Base-by-base conservation (phyloP, 2,113 vertebrate genomes). In the Anarrhichthys ocellatus region DNA sequence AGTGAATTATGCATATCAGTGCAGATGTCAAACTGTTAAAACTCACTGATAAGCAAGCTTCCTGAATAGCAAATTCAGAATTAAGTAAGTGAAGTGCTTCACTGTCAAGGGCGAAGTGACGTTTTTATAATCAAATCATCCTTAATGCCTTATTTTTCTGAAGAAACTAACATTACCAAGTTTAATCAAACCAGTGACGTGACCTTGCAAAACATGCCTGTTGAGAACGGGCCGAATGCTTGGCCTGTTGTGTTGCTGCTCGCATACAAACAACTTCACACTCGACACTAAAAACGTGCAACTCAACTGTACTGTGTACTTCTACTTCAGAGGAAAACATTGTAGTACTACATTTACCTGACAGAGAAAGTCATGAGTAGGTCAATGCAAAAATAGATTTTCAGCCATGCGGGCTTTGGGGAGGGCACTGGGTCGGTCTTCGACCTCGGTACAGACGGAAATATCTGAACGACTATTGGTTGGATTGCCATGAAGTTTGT, bases 1-100 rank as follows among this genome's bases (percentile, higher is more conserved):
- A 20, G 32, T 42, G 32, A 59, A 66, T 73, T 59, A 67, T 72
- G 32, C 42, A 83, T 58, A 72, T 72, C 61, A 59, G 62, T 7
- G 5, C 40, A 58, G 32, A 73, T 77, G 62, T 68, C 54, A 68
- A 48, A 63, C 18, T 58, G 42, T 69, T 56, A 27, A 58, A 64
- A 74, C 15, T 71, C 22, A 13, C 65, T 15, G 38, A 38, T 27
- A 69, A 80, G 38, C 13, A 48, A 38, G 29, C 22, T 61, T 27
- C 18, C 59, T 40, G 18, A 66, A 68, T 24, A 65, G 46, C 46
- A 80, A 64, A 71, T 34, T 64, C 9, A 80, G 9, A 48, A 59
- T 72, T 48, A 48, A 14, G n/a, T 6, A 52, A 38, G 15, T 20
- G 24, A 75, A 64, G 38, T 70, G 40, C 29, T 9, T 70, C 65